Evolutionary conservation across 2,888 invertebrate species (phyloP).

Genomic region (Pheosia gnoma): DNA sequence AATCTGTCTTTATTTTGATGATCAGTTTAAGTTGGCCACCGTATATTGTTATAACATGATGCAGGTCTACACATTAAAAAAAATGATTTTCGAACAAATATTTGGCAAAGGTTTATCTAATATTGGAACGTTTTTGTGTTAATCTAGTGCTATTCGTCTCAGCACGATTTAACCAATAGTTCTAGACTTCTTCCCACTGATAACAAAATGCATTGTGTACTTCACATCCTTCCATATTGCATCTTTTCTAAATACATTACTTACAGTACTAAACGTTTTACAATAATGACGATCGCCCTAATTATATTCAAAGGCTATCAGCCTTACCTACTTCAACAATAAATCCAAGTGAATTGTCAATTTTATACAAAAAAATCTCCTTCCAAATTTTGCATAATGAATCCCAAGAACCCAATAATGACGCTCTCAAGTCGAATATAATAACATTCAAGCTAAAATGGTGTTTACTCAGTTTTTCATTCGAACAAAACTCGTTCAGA

Average conservation of each 20-base stretch:
- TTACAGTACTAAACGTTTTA: no score
- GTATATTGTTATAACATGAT: background rate
- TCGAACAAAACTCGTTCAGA: slow-evolving; percentile 56
- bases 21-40: slow-evolving; percentile 14
- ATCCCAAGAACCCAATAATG: slow-evolving; percentile 24
- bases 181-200: no score
- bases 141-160: no score
- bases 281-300: background rate
- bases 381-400: slow-evolving; percentile 1
- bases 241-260: no score
- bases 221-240: no score
- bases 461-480: slow-evolving; percentile 60
- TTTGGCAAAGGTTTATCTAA: no score
- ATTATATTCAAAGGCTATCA: background rate
- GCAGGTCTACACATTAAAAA: no score
- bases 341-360: background rate
- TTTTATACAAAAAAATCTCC: background rate
- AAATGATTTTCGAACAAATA: no score
- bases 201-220: no score
- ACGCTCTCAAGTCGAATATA: slow-evolving; percentile 33
- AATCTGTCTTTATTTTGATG: slow-evolving; percentile 24
- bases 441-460: slow-evolving; percentile 53
- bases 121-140: no score
- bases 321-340: background rate
- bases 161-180: no score